A percentile compares a stretch with the other conserved stretches of the same genome.
Evolutionary conservation across 2,113 vertebrate species (phyloP).

Genomic region (Corydoras sp.): DNA sequence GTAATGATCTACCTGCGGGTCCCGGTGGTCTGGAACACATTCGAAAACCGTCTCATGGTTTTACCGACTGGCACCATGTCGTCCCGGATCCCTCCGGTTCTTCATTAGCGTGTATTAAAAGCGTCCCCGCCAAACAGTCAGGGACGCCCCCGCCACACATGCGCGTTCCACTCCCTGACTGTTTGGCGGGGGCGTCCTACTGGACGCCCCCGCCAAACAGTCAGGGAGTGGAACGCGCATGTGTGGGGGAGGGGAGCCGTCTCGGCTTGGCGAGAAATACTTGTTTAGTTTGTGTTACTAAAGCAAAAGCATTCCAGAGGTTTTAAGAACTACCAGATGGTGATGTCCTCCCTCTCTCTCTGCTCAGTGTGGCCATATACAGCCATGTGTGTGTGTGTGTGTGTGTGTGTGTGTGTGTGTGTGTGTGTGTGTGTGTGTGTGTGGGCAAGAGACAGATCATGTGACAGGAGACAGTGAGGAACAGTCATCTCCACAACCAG

Average conservation of each 20-base stretch:
- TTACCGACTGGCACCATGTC: no score
- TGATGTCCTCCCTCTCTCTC: conserved; percentile 51
- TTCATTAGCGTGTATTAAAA: conserved; percentile 16
- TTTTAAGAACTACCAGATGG: conserved; percentile 80
- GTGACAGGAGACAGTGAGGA: no score
- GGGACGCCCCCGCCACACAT: background rate
- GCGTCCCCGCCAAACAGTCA: background rate
- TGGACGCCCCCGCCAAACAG: no score
- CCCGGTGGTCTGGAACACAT: no score
- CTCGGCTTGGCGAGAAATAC: conserved; percentile 59
- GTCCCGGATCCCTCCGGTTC: background rate
- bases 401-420: background rate
- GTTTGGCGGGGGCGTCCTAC: no score
- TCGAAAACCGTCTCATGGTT: no score
- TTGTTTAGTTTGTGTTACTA: conserved; percentile 79
- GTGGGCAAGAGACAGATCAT: conserved; percentile 36
- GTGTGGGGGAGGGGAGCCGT: conserved; percentile 37
- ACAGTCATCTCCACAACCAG: no score
- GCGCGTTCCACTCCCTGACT: no score
- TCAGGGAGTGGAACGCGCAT: conserved; percentile 26
- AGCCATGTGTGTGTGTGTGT: conserved; percentile 58
- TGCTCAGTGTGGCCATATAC: conserved; percentile 66
- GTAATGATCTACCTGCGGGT: no score
- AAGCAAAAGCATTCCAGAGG: conserved; percentile 78
- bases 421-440: conserved; percentile 7